Base-by-base conservation (phyloP, 2,113 vertebrate species). In the Eurypyga helias region DNA sequence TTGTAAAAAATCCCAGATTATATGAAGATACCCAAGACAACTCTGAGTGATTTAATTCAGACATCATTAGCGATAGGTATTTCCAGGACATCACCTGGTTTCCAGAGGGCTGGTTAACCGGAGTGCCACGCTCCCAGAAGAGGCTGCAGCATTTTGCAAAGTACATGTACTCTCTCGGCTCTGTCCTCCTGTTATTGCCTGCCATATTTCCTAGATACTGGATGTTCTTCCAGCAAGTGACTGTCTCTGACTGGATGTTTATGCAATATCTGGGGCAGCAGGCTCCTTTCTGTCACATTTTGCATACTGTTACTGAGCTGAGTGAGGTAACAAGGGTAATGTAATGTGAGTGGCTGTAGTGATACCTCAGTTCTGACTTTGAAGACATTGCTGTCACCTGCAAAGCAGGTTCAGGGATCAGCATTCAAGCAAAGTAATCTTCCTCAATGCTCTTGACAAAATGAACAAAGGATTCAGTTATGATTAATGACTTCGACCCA, bases 401-500 rank as follows among this genome's bases (percentile, higher is more conserved):
- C 57, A 83, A 83, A 84, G 78, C 2, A 6, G 80, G 84, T 36
- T 83, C 69, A 66, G 36, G 78, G 76, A 90, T 85, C 62, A 77
- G 3, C 73, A 51, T 91, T 49, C 54, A 79, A 62, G 93, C 82
- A 85, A 26, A 91, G 41, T 73, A 91, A 73, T 87, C 73, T 80
- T 90, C 78, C 54, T 85, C 84, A 80, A 29, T 85, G 84, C 70
- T 33, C 75, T 49, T 93, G 91, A 94, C 93, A 95, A 94, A 96
- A 96, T 24, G 81, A 93, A 88, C 91, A 93, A 96, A 96, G 58
- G n/a, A 85, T 36, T 91, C 7, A 1, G 41, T 57, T 82, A 54
- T 91, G 90, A 91, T 96, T 95, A 94, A 96, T 86, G 78, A 72
- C 58, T 96, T 90, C 93, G 81, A 79, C 67, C 49, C 60, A 49